Evolutionary conservation across 2,113 vertebrate species (phyloP).

Genomic region (Sinocyclocheilus anshuiensis): DNA sequence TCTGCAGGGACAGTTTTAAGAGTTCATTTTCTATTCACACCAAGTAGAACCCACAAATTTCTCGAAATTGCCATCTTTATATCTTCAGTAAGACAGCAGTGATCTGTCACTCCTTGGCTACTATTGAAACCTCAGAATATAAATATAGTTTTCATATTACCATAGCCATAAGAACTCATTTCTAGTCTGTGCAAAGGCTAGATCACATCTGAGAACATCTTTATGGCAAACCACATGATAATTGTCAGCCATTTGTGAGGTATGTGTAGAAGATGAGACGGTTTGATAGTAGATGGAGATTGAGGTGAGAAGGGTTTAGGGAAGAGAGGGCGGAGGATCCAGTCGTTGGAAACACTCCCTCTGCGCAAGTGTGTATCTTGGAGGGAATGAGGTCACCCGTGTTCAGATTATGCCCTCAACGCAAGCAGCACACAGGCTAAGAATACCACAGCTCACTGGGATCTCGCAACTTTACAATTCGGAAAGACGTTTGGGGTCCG

Average conservation of each 20-base stretch:
- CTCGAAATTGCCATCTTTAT: neutral
- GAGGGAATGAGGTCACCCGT: slow-evolving; percentile 31
- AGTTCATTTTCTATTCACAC: neutral
- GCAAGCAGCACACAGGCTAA: slow-evolving; percentile 18
- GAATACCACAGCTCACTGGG: slow-evolving; percentile 2
- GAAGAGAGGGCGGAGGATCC: slow-evolving; percentile 50
- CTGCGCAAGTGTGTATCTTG: slow-evolving; percentile 48
- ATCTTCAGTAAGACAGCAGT: neutral
- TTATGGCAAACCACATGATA: slow-evolving; percentile 37
- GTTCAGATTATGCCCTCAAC: slow-evolving; percentile 49
- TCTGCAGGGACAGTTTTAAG: neutral
- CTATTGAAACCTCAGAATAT: slow-evolving; percentile 19
- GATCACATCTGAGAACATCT: slow-evolving; percentile 13
- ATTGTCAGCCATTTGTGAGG: slow-evolving; percentile 46
- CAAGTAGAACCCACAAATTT: neutral
- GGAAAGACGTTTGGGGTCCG: neutral
- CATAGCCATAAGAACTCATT: neutral
- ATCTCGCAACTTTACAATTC: neutral
- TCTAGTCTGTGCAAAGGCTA: slow-evolving; percentile 4
- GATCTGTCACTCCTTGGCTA: slow-evolving; percentile 9
- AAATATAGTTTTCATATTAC: slow-evolving; percentile 30
- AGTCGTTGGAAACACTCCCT: slow-evolving; percentile 68
- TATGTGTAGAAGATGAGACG: slow-evolving; percentile 49
- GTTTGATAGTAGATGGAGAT: slow-evolving; percentile 44
- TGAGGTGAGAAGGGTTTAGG: slow-evolving; percentile 45